A percentile compares a stretch with the other conserved stretches of the same genome.
phyloP scores from a whole-genome alignment of 2,113 vertebrate species.

The Anthoscopus minutus region DNA sequence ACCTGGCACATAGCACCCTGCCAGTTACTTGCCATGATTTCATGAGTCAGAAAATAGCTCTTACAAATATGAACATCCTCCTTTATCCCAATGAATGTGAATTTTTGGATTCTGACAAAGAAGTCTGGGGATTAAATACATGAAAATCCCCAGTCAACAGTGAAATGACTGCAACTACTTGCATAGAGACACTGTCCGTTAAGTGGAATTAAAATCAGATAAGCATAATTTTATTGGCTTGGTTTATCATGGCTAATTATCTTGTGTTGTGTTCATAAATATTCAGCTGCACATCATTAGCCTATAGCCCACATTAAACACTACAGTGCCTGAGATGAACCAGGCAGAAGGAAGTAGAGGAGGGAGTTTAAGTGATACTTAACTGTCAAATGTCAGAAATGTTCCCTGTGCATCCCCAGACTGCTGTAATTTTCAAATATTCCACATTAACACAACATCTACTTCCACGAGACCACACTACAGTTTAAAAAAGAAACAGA shows the following conservation, averaged over 20 bases:
- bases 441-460: not conserved
- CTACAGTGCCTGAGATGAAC: not conserved
- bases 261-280: not conserved
- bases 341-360: not conserved
- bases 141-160: not conserved
- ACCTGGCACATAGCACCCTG: not conserved
- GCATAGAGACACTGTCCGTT: not conserved
- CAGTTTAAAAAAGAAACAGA: not conserved
- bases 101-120: not conserved
- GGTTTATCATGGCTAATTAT: not conserved
- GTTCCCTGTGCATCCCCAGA: not conserved
- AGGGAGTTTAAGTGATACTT: not conserved
- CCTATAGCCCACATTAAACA: not conserved
- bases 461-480: not conserved
- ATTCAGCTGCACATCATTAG: not conserved
- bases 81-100: not conserved
- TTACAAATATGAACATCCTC: not conserved
- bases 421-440: not conserved
- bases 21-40: not conserved
- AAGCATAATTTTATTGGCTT: not conserved
- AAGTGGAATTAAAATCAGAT: not conserved
- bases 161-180: not conserved
- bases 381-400: not conserved
- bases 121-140: not conserved
- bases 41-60: not conserved